phyloP scores from a whole-genome alignment of 2,888 invertebrate genomes.

The Drepanosiphum platanoidis region DNA sequence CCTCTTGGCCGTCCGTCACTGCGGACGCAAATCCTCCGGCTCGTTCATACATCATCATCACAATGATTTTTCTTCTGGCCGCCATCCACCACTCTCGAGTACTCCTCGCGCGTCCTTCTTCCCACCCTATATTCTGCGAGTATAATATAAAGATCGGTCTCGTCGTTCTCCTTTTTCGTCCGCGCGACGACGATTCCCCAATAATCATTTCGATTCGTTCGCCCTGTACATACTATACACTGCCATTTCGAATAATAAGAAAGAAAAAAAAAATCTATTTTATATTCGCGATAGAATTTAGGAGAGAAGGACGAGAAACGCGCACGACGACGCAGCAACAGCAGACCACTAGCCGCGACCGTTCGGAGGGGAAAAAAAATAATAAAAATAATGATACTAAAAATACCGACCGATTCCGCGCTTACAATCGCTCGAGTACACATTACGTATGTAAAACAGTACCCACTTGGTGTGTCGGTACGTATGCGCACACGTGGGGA shows the following conservation, averaged over 20 bases:
- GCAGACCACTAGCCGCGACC: too few relatives aligned
- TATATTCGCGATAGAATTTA: neutral
- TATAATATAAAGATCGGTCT: neutral
- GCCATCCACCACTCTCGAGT: too few relatives aligned
- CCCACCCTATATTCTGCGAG: neutral
- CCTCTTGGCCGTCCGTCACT: too few relatives aligned
- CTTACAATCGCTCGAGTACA: neutral
- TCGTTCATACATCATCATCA: neutral
- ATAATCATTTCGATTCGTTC: neutral
- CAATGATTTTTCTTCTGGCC: neutral
- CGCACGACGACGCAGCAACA: too few relatives aligned
- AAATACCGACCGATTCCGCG: neutral
- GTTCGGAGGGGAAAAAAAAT: neutral
- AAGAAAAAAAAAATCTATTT: too few relatives aligned
- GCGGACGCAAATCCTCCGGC: neutral
- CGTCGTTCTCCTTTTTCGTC: neutral
- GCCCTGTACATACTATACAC: neutral
- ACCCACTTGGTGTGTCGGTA: too few relatives aligned
- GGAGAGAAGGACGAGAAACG: neutral
- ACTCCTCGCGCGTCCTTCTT: neutral
- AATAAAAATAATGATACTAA: neutral
- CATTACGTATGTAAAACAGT: conserved; percentile 7
- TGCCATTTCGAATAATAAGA: neutral
- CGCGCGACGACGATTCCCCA: too few relatives aligned
- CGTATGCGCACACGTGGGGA: neutral